Conservation (phyloP, 2,888 invertebrate genomes). For the Sipha maydis region DNA sequence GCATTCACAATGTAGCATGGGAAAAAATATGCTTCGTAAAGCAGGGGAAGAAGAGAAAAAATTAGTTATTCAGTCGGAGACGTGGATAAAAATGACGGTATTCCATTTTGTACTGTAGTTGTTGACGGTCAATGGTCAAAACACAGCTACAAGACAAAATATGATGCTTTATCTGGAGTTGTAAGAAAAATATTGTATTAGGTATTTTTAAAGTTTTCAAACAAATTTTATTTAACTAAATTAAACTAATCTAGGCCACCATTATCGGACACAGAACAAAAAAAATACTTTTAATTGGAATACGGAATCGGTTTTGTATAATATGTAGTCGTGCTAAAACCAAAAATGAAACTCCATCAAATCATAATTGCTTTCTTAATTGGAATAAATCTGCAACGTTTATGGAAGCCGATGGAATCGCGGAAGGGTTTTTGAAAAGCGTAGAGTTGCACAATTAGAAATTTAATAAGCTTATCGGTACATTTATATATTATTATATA, state of each 20-base stretch:
- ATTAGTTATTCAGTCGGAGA: conserved; percentile 64
- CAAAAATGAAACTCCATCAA: conserved; percentile 19
- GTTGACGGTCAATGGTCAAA: too few species aligned
- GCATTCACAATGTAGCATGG: not conserved
- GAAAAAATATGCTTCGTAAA: conserved; percentile 14
- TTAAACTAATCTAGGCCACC: not conserved
- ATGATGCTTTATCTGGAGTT: conserved; percentile 51
- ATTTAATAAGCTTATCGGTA: too few species aligned
- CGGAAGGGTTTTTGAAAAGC: too few species aligned
- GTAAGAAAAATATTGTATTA: not conserved
- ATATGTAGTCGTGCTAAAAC: conserved; percentile 13
- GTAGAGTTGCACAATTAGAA: too few species aligned
- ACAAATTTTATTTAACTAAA: not conserved
- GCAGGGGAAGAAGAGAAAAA: conserved; percentile 24
- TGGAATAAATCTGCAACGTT: too few species aligned
- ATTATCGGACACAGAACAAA: too few species aligned
- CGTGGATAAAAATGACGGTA: conserved; percentile 63
- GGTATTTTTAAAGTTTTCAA: not conserved
- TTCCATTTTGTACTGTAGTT: conserved; percentile 65
- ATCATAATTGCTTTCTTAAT: too few species aligned
- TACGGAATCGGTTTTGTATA: conserved; percentile 14
- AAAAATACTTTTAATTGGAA: too few species aligned
- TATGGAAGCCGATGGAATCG: too few species aligned
- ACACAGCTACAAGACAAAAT: too few species aligned
- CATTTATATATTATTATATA: too few species aligned